phyloP scores from a whole-genome alignment of 2,797 vertebrate genomes.

The Dendrocincla fuliginosa region DNA sequence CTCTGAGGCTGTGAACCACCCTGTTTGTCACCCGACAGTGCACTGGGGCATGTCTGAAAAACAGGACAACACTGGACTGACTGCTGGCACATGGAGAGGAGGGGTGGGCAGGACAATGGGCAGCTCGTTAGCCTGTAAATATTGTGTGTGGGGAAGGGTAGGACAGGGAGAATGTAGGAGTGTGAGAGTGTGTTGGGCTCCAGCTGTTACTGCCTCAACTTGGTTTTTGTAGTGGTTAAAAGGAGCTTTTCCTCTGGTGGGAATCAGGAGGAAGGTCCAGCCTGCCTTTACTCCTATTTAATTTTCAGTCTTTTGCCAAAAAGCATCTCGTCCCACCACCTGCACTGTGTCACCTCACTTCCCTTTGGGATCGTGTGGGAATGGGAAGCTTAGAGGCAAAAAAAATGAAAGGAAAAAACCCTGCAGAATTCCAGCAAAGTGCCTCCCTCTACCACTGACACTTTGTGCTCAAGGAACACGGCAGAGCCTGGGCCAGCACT shows the following conservation, averaged over 20 bases:
- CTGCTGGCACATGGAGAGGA: neutral
- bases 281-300: slow-evolving; percentile 39
- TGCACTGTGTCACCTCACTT: neutral
- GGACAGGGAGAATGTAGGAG: slow-evolving; percentile 3
- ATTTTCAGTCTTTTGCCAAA: slow-evolving; percentile 40
- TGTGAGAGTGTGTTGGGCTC: slow-evolving; percentile 10
- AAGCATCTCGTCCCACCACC: slow-evolving; percentile 27
- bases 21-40: neutral
- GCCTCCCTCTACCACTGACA: slow-evolving; percentile 8
- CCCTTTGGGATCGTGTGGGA: neutral
- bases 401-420: neutral
- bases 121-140: slow-evolving; percentile 59
- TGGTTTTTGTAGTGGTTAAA: neutral
- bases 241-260: slow-evolving; percentile 21
- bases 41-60: slow-evolving; percentile 5
- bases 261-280: neutral
- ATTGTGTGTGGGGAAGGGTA: slow-evolving; percentile 26
- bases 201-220: slow-evolving; percentile 20
- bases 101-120: slow-evolving; percentile 3
- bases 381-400: slow-evolving; percentile 26
- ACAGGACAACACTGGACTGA: neutral
- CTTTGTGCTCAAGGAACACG: neutral
- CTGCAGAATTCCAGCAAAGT: slow-evolving; percentile 19
- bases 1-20: slow-evolving; percentile 11
- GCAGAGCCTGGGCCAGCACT: neutral